phyloP scores from a whole-genome alignment of 64 coral and sea anemone species.

The Montipora capricornis region DNA sequence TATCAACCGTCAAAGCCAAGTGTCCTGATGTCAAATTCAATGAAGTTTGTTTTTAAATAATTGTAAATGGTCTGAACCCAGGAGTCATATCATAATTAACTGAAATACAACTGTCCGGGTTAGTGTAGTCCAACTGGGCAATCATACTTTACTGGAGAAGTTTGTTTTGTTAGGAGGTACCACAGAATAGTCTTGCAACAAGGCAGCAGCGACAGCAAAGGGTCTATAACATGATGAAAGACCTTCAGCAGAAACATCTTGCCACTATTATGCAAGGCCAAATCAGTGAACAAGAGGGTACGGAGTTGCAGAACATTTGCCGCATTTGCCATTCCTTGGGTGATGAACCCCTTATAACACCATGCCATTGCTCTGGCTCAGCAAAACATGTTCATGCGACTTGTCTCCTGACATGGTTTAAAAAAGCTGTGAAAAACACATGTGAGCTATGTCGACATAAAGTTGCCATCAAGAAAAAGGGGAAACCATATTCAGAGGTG shows the following conservation, averaged over 20 bases:
- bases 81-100: too few species aligned
- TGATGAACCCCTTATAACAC: conserved; percentile 85
- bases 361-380: conserved; percentile 86
- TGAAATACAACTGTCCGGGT: too few species aligned
- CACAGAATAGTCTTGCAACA: background rate
- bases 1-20: too few species aligned
- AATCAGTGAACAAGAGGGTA: conserved; percentile 77
- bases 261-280: conserved; percentile 79
- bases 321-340: conserved; percentile 87
- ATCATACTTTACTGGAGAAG: background rate
- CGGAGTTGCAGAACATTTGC: conserved; percentile 91
- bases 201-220: conserved; percentile 87
- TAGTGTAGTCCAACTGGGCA: too few species aligned
- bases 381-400: conserved; percentile 86
- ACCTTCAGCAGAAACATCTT: conserved; percentile 84
- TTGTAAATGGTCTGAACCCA: too few species aligned
- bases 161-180: background rate
- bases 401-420: conserved; percentile 94
- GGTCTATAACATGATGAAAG: conserved; percentile 95
- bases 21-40: too few species aligned
- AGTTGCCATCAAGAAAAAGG: conserved; percentile 93
- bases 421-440: conserved; percentile 90
- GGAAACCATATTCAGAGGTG: conserved; percentile 94
- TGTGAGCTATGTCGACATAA: conserved; percentile 94
- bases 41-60: too few species aligned